These are phyloP conservation scores for Conopomorpha cramerella DNA, from an alignment of 1,140 invertebrate species.

Conservation along the genomic window DNA sequence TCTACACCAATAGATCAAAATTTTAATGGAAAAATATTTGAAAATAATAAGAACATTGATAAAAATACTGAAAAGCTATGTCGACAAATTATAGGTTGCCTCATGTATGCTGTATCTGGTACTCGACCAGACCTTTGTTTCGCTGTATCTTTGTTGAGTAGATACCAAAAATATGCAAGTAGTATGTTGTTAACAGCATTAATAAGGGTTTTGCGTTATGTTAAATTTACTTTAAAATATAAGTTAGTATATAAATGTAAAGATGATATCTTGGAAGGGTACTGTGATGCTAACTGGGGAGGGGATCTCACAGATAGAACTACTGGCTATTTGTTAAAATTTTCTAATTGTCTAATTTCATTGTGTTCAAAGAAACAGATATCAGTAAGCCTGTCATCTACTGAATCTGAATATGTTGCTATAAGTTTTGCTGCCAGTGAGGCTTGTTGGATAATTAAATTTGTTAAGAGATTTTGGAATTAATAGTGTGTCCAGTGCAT, in stretches of 20 bases:
- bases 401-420: conserved; percentile 13
- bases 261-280: neutral
- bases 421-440: conserved; percentile 9
- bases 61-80: neutral
- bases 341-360: conserved; percentile 12
- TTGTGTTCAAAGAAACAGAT: conserved; percentile 8
- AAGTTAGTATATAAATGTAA: neutral
- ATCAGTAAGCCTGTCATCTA: conserved; percentile 8
- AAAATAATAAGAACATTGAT: too few relatives aligned
- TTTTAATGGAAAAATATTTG: neutral
- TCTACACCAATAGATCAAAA: too few relatives aligned
- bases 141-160: conserved; percentile 12
- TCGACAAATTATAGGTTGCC: conserved; percentile 13
- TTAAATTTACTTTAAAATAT: neutral
- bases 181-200: neutral
- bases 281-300: neutral
- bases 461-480: conserved; percentile 4
- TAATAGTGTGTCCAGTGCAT: neutral
- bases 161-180: conserved; percentile 13
- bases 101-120: conserved; percentile 16
- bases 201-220: neutral
- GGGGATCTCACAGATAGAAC: neutral
- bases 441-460: conserved; percentile 6
- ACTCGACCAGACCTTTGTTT: conserved; percentile 20
- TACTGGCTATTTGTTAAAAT: conserved; percentile 8